These are phyloP conservation scores for Pogonocherus hispidulus DNA, from an alignment of 2,888 invertebrate genomes.

Conservation along the genomic window DNA sequence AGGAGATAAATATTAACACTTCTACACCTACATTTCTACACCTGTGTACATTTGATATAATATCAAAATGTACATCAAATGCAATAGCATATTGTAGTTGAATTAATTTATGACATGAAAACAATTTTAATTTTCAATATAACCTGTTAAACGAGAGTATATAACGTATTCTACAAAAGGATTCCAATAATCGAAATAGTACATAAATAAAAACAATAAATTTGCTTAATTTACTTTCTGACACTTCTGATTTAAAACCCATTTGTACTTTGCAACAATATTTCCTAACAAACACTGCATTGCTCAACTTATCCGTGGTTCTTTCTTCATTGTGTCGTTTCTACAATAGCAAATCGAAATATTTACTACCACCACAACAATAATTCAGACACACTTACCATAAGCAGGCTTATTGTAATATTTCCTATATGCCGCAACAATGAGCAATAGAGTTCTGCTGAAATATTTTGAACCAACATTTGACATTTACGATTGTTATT, in stretches of 20 bases:
- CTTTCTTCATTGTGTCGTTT: conserved; percentile 19
- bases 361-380: conserved; percentile 25
- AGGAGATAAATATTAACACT: too few species aligned
- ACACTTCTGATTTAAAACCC: conserved; percentile 3
- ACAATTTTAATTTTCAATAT: too few species aligned
- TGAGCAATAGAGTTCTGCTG: neutral
- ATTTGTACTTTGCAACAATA: conserved; percentile 22
- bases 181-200: too few species aligned
- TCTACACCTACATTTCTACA: too few species aligned
- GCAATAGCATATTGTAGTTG: too few species aligned
- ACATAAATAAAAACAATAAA: conserved; percentile 9
- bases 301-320: conserved; percentile 22
- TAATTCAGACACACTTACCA: conserved; percentile 23
- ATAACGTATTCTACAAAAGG: too few species aligned
- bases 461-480: conserved; percentile 13
- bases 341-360: conserved; percentile 23
- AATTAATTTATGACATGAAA: too few species aligned
- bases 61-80: too few species aligned
- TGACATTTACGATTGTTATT: conserved; percentile 16
- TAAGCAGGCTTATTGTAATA: conserved; percentile 7
- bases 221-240: conserved; percentile 15
- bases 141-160: too few species aligned
- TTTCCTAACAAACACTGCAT: conserved; percentile 26
- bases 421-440: conserved; percentile 19
- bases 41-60: too few species aligned